These are phyloP conservation scores for Hylaea fasciaria DNA, from an alignment of 2,888 invertebrate genomes.

Conservation along the genomic window DNA sequence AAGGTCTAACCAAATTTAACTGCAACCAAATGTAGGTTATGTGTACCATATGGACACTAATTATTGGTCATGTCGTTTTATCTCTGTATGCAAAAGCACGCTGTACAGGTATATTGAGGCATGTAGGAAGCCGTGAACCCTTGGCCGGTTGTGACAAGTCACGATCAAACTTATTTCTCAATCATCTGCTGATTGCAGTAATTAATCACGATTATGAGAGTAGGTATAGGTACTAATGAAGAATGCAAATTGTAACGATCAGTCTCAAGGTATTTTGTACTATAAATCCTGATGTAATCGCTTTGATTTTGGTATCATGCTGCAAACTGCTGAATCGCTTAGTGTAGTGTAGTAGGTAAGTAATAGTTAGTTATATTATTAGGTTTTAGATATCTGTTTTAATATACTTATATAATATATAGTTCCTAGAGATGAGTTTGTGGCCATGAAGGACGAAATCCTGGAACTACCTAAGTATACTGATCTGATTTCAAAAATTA, in stretches of 20 bases:
- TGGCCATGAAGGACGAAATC: no score
- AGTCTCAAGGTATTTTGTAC: not conserved
- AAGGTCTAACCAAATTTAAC: conserved; percentile 32
- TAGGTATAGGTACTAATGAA: conserved; percentile 9
- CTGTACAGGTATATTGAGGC: not conserved
- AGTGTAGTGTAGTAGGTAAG: no score
- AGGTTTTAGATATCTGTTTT: no score
- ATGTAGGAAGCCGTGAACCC: conserved; percentile 14
- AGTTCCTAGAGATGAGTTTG: no score
- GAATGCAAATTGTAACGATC: conserved; percentile 18
- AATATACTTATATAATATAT: no score
- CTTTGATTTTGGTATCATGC: conserved; percentile 4
- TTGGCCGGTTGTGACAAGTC: conserved; percentile 12
- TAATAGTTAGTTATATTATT: no score
- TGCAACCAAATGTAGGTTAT: conserved; percentile 16
- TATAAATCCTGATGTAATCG: not conserved
- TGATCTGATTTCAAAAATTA: no score
- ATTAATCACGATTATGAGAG: conserved; percentile 36
- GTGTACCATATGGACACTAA: not conserved
- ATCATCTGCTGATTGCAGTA: conserved; percentile 25
- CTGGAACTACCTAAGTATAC: no score
- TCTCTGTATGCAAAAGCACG: conserved; percentile 11
- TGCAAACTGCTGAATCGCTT: no score
- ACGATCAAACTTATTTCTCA: conserved; percentile 28
- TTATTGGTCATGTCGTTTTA: conserved; percentile 19